Base-by-base conservation (phyloP, 2,797 vertebrate species). In the Streptopelia turtur region DNA sequence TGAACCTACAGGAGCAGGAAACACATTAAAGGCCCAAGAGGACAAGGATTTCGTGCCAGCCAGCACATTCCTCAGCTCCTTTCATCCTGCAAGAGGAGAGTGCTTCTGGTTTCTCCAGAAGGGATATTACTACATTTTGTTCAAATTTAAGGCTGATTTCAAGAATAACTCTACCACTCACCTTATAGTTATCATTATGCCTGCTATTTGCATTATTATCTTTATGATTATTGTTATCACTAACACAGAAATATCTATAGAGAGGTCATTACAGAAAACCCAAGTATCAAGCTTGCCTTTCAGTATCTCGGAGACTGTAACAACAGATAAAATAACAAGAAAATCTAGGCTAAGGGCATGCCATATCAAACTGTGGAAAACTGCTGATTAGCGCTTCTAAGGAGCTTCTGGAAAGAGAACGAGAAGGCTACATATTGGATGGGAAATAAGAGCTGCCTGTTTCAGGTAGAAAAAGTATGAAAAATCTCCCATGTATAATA, bases 1-100 rank as follows among this genome's bases (percentile, higher is more conserved):
- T 98, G 97, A 98, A 98, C 95, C 92, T 96, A 95, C 83, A 65
- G 93, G 92, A 97, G 97, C 97, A 98, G 97, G 96, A 98, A 98
- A 96, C 96, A 92, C 94, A 97, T 97, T 98, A 97, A 96, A 97
- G 96, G 79, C 97, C 90, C 93, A 95, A 96, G 95, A 97, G 95
- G 96, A 97, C 94, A 94, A 90, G 94, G 94, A 95, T 41, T 61
- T 81, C 43, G 25, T 96, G 87, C 94, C 87, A 92, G 96, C 96
- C 96, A 98, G 93, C 85, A 96, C 96, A 98, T 98, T 98, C 97
- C 95, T 97, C 35, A 83, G 49, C 52, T 93, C 87, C 90, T 97
- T 97, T 98, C 92, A 97, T 97, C 95, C 97, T 92, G 90, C 89
- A 92, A 89, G 71, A 79, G 82, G 10, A 77, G 94, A 96, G 82